A percentile compares a stretch with the other conserved stretches of the same genome.
These are phyloP conservation scores for Paraplagusia blochii DNA, from an alignment of 2,113 vertebrate genomes.

Conservation along the genomic window DNA sequence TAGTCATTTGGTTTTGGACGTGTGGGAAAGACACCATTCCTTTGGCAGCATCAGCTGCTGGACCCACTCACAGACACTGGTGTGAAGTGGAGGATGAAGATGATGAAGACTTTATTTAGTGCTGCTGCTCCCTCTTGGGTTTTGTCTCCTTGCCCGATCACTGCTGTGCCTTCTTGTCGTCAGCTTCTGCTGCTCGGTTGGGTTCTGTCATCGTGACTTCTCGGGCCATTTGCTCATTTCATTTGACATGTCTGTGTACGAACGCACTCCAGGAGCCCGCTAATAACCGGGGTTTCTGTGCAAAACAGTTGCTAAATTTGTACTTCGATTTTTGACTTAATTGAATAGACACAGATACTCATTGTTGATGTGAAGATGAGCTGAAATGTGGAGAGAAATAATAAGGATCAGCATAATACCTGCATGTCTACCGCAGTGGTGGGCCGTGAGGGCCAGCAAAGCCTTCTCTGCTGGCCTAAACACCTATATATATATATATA, in stretches of 20 bases:
- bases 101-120: slow-evolving; percentile 7
- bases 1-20: slow-evolving; percentile 24
- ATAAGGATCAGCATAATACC: too few relatives aligned
- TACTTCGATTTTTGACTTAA: too few relatives aligned
- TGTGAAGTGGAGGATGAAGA: slow-evolving; percentile 27
- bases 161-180: not conserved
- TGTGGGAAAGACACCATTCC: slow-evolving; percentile 16
- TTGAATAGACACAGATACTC: too few relatives aligned
- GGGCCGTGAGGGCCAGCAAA: too few relatives aligned
- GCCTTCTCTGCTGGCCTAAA: too few relatives aligned
- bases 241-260: slow-evolving; percentile 2
- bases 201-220: slow-evolving; percentile 10
- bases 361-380: too few relatives aligned
- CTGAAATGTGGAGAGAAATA: too few relatives aligned
- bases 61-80: slow-evolving; percentile 32
- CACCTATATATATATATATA: too few relatives aligned
- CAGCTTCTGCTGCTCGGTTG: slow-evolving; percentile 3
- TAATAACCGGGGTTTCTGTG: not conserved
- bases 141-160: not conserved
- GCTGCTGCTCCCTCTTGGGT: not conserved
- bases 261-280: not conserved
- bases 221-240: not conserved
- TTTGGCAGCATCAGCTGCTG: not conserved
- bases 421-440: too few relatives aligned
- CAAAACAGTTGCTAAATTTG: not conserved